Evolutionary conservation across 1,140 invertebrate species (phyloP).

Genomic region (Scylla paramamosain): DNA sequence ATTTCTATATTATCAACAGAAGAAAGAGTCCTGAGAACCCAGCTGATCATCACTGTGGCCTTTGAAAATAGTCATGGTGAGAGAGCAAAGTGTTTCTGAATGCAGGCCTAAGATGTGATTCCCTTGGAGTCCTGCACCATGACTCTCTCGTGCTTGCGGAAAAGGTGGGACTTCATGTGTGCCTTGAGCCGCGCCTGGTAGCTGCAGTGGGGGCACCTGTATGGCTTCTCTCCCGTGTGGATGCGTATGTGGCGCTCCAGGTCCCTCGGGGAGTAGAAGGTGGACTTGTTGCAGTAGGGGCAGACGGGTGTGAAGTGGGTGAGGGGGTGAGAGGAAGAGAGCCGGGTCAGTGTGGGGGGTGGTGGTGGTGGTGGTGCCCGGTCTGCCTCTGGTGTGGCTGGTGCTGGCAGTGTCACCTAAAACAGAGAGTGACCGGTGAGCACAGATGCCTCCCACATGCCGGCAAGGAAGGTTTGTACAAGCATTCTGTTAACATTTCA

Average conservation of each 20-base stretch:
- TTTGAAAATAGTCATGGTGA: too few species aligned
- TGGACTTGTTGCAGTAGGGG: conserved; percentile 72
- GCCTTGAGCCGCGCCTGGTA: conserved; percentile 68
- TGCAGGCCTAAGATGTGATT: background rate
- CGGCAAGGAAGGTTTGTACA: background rate
- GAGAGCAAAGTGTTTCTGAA: too few species aligned
- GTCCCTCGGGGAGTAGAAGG: conserved; percentile 69
- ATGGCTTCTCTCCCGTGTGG: conserved; percentile 82
- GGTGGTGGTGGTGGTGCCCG: background rate
- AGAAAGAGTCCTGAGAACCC: too few species aligned
- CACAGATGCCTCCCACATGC: conserved; percentile 1
- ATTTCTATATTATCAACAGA: too few species aligned
- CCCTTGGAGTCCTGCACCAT: background rate
- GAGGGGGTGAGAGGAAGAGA: conserved; percentile 15
- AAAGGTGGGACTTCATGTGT: conserved; percentile 73
- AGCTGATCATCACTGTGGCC: too few species aligned
- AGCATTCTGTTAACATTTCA: background rate
- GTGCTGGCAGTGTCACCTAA: conserved; percentile 67
- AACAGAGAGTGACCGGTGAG: conserved; percentile 60
- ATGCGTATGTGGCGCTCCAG: conserved; percentile 83
- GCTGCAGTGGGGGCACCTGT: conserved; percentile 79
- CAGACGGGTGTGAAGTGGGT: conserved; percentile 56
- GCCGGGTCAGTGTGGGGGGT: conserved; percentile 32
- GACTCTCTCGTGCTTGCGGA: conserved; percentile 51
- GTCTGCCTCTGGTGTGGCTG: conserved; percentile 58